phyloP scores from a whole-genome alignment of 2,797 vertebrate species.

The Champsocephalus gunnari region DNA sequence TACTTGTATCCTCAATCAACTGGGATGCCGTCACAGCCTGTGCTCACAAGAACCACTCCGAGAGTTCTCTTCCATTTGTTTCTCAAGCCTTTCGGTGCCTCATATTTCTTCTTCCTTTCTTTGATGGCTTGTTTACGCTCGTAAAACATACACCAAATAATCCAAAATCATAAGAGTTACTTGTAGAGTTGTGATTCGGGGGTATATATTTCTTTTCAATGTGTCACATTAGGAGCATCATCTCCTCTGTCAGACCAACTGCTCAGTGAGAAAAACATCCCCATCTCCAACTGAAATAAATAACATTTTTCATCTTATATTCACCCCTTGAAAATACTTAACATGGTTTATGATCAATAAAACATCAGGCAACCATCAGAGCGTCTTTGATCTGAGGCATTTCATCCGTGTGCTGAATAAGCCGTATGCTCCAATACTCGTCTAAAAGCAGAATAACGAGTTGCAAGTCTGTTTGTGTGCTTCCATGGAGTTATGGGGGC shows the following conservation, averaged over 20 bases:
- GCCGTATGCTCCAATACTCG: slow-evolving; percentile 46
- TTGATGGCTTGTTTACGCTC: slow-evolving; percentile 62
- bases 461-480: slow-evolving; percentile 21
- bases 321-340: slow-evolving; percentile 56
- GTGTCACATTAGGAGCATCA: slow-evolving; percentile 66
- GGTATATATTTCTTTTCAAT: slow-evolving; percentile 59
- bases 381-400: slow-evolving; percentile 67
- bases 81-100: slow-evolving; percentile 32
- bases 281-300: slow-evolving; percentile 57
- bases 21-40: background rate
- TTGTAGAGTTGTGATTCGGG: slow-evolving; percentile 41
- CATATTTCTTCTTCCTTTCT: slow-evolving; percentile 49
- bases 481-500: slow-evolving; percentile 42
- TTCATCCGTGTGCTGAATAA: slow-evolving; percentile 65
- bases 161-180: slow-evolving; percentile 60
- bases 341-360: slow-evolving; percentile 75
- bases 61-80: slow-evolving; percentile 27
- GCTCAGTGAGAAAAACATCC: slow-evolving; percentile 37
- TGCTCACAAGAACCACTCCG: slow-evolving; percentile 14
- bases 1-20: slow-evolving; percentile 33
- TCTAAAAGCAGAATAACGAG: slow-evolving; percentile 30
- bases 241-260: slow-evolving; percentile 50
- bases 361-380: slow-evolving; percentile 68
- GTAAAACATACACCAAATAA: slow-evolving; percentile 40
- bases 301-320: slow-evolving; percentile 45